These are phyloP conservation scores for Psilopsiagon aurifrons DNA, from an alignment of 2,113 vertebrate genomes.

Conservation along the genomic window DNA sequence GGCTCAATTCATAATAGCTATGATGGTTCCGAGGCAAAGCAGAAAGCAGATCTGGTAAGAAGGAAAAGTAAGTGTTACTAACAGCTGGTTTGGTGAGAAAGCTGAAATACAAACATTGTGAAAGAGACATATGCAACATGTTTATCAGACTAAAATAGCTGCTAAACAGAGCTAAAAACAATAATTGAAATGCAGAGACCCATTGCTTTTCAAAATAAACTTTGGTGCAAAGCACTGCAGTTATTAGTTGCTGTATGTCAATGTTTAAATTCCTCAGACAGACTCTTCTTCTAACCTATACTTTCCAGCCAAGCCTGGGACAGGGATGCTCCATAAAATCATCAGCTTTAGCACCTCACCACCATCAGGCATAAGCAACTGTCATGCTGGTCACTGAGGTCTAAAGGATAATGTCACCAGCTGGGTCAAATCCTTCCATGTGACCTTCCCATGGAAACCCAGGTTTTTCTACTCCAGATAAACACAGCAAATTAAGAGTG, in stretches of 20 bases:
- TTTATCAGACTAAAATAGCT: slow-evolving; percentile 46
- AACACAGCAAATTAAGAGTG: slow-evolving; percentile 15
- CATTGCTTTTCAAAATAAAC: slow-evolving; percentile 24
- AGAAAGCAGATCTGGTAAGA: not conserved
- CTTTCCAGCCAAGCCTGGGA: not conserved
- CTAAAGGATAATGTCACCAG: not conserved
- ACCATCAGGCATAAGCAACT: not conserved
- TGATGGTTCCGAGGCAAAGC: not conserved
- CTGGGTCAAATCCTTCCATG: not conserved
- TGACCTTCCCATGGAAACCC: not conserved
- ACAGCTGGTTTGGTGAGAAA: slow-evolving; percentile 62
- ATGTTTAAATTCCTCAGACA: not conserved
- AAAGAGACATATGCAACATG: not conserved
- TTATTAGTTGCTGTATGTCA: not conserved
- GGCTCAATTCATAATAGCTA: not conserved
- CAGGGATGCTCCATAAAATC: not conserved
- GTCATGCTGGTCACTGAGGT: not conserved
- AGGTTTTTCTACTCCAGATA: not conserved
- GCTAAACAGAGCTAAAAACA: slow-evolving; percentile 51
- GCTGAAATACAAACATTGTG: slow-evolving; percentile 49
- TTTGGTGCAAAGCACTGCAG: not conserved
- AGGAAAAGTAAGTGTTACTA: not conserved
- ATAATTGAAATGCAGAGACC: slow-evolving; percentile 14
- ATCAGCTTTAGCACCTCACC: not conserved
- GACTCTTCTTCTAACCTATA: not conserved